Percentiles rank a stretch among this genome's conserved stretches.
Conservation (phyloP, 2,113 vertebrate genomes). For the Heliornis fulica region DNA sequence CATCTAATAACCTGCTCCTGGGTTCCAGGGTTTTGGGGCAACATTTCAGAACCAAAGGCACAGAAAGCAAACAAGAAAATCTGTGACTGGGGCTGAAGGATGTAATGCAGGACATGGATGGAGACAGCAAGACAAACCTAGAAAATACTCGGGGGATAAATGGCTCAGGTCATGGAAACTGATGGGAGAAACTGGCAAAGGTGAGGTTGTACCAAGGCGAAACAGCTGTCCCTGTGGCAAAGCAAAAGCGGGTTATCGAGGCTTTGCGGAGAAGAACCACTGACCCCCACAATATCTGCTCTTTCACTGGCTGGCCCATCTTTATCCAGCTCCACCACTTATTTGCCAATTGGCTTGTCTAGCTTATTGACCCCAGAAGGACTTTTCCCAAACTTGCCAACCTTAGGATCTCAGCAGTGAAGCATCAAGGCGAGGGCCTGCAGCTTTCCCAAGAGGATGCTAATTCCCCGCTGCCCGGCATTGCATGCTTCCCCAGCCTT, state of each 20-base stretch:
- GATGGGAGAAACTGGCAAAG: not conserved
- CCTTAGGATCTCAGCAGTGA: not conserved
- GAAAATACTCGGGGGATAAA: not conserved
- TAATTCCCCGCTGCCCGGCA: not conserved
- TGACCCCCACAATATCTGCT: not conserved
- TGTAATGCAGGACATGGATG: not conserved
- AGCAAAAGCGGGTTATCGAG: not conserved
- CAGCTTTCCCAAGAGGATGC: not conserved
- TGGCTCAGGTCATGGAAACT: not conserved
- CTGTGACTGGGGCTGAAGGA: not conserved
- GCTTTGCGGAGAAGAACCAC: not conserved
- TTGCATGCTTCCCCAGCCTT: not conserved
- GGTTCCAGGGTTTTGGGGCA: not conserved
- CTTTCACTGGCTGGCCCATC: not conserved
- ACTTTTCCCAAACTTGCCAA: constrained; percentile 2
- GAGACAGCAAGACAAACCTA: not conserved
- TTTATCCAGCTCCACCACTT: not conserved
- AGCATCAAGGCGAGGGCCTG: not conserved
- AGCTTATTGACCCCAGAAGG: not conserved
- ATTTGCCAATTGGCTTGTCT: constrained; percentile 10
- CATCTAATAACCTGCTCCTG: not conserved
- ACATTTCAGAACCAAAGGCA: not conserved
- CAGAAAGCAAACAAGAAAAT: not conserved
- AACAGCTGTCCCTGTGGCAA: not conserved
- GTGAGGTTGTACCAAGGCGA: not conserved